These are phyloP conservation scores for Hypothenemus hampei DNA, from an alignment of 1,140 invertebrate species.

Conservation along the genomic window DNA sequence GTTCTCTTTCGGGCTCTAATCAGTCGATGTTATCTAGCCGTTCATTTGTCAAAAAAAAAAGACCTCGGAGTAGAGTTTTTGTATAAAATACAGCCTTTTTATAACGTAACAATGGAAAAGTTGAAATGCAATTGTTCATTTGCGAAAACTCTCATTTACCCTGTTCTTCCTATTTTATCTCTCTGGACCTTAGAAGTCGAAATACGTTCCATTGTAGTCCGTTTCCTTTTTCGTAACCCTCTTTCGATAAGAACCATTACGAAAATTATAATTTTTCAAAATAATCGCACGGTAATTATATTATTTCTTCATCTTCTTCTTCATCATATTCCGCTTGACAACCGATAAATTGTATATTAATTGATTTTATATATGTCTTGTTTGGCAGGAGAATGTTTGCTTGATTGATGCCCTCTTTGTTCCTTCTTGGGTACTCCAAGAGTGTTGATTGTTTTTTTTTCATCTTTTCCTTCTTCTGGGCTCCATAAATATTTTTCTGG, in stretches of 20 bases:
- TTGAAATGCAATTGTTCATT: too few relatives aligned
- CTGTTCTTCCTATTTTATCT: background rate
- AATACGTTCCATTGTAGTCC: background rate
- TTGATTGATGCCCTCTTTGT: conserved; percentile 17
- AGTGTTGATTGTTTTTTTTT: too few relatives aligned
- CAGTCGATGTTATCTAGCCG: conserved; percentile 2
- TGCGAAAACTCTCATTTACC: background rate
- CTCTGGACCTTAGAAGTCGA: background rate
- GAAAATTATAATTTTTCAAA: background rate
- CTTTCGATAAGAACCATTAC: background rate
- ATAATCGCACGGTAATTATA: too few relatives aligned
- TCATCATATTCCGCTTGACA: conserved; percentile 1
- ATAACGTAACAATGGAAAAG: too few relatives aligned
- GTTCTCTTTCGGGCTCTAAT: conserved; percentile 6
- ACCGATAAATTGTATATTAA: conserved; percentile 12
- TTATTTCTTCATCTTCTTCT: conserved; percentile 2
- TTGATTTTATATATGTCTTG: conserved; percentile 14
- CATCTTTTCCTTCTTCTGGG: too few relatives aligned
- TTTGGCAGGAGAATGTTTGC: conserved; percentile 1
- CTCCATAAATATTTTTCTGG: too few relatives aligned
- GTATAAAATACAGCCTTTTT: too few relatives aligned
- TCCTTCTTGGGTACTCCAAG: too few relatives aligned
- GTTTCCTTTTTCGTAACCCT: background rate
- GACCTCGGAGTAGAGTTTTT: too few relatives aligned
- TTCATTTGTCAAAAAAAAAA: conserved; percentile 9